Percentiles rank a stretch among this genome's conserved stretches.
Evolutionary conservation across 2,888 invertebrate genomes (phyloP).

Genomic region (Apamea sordens): DNA sequence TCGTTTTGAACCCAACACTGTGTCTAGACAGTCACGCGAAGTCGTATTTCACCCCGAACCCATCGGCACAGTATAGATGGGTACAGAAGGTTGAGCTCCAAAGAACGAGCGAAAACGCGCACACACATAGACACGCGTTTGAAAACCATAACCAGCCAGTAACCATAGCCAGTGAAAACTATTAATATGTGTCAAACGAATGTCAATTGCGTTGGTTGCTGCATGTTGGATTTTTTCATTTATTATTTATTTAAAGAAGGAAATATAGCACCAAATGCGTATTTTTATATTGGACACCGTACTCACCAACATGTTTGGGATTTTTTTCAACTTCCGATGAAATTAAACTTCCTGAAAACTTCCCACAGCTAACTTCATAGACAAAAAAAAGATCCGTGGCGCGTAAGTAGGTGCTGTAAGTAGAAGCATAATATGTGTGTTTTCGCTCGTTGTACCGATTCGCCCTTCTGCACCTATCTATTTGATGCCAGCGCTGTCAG

Average conservation of each 20-base stretch:
- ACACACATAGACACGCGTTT: too few species aligned
- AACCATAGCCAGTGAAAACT: neutral
- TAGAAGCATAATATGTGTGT: too few species aligned
- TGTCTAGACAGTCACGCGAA: conserved; percentile 23
- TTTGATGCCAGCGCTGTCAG: conserved; percentile 27
- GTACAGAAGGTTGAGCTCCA: neutral
- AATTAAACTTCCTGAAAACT: neutral
- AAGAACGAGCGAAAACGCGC: neutral
- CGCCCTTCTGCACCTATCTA: conserved; percentile 16
- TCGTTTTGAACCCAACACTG: conserved; percentile 19
- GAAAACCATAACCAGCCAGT: too few species aligned
- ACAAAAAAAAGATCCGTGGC: neutral
- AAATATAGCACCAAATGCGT: neutral
- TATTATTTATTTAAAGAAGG: neutral
- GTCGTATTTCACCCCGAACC: neutral
- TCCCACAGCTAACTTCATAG: neutral
- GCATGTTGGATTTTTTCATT: too few species aligned
- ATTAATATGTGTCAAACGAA: neutral
- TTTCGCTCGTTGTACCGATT: neutral
- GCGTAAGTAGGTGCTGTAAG: neutral
- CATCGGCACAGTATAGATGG: neutral
- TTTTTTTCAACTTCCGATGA: neutral
- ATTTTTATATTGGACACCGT: neutral
- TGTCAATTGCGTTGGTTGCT: neutral
- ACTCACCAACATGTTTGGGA: too few species aligned